A percentile compares a stretch with the other conserved stretches of the same genome.
These are phyloP conservation scores for Pao palembangensis DNA, from an alignment of 2,113 vertebrate species.

Conservation along the genomic window DNA sequence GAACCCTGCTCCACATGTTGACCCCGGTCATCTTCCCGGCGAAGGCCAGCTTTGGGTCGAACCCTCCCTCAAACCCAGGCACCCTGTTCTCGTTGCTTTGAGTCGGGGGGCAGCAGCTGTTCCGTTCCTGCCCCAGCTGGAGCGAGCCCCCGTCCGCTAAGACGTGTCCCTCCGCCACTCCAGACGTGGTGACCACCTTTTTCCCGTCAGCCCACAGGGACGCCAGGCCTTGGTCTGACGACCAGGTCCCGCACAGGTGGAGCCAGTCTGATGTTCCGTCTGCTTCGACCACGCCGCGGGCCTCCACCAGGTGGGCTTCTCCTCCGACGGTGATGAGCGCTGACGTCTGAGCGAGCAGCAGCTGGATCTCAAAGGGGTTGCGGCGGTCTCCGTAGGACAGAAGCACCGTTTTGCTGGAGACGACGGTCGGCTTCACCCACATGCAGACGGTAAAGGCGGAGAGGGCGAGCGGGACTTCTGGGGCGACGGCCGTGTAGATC, in stretches of 20 bases:
- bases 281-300: conserved; percentile 29
- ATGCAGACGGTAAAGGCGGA: conserved; percentile 83
- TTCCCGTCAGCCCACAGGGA: conserved; percentile 81
- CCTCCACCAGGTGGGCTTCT: conserved; percentile 75
- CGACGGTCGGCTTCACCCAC: conserved; percentile 85
- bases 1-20: conserved; percentile 88
- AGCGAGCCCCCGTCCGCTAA: conserved; percentile 82
- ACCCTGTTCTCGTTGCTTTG: conserved; percentile 63
- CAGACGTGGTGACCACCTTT: conserved; percentile 47
- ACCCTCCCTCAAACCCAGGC: conserved; percentile 72
- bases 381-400: conserved; percentile 87
- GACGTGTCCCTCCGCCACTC: conserved; percentile 71
- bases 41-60: conserved; percentile 83
- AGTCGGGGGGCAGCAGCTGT: conserved; percentile 57
- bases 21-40: conserved; percentile 89
- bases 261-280: conserved; percentile 72
- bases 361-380: conserved; percentile 89
- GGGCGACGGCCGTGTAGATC: conserved; percentile 82
- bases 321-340: conserved; percentile 77
- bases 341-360: conserved; percentile 76
- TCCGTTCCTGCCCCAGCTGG: conserved; percentile 90
- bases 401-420: conserved; percentile 85
- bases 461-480: conserved; percentile 70
- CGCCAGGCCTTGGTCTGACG: conserved; percentile 72
- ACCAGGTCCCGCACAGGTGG: conserved; percentile 88